Evolutionary conservation across 2,113 vertebrate genomes (phyloP), one percentile per base, ranked within the genome.

Genomic region (Strix aluco): DNA sequence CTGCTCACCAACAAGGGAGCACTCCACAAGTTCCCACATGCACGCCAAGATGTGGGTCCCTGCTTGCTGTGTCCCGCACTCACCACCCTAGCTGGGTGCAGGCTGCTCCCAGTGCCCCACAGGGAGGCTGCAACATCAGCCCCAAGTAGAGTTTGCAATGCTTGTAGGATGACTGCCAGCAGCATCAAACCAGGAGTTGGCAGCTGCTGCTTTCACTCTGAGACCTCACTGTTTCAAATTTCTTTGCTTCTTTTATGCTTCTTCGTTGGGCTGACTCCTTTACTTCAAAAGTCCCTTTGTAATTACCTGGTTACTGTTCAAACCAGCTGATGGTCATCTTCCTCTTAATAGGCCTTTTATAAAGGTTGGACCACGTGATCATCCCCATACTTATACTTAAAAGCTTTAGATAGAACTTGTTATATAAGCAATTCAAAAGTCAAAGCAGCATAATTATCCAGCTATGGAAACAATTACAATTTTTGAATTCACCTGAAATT

Each of bases 41-140:
- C 6, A 21, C 5, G 12, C 9, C 0, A 0, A 73, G 29, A 8
- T 44, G 15, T 26, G 13, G 4, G 5, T n/a, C 23, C 17, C 17
- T 13, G 10, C 32, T 67, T 42, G 18, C 61, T 44, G 30, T 6
- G 2, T 6, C 40, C 27, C 1, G 0, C 34, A 4, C 3, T 42
- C 1, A 0, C 19, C 25, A 25, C 19, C 22, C 6, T 13, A 47
- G 26, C 27, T 34, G 32, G 10, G 2, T 17, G 32, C 25, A 63
- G 36, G 40, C 54, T 72, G 26, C 7, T 51, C 27, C 18, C n/a
- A 42, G 49, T 21, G 47, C 25, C 52, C 57, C 36, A 15, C 8
- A 29, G 66, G 27, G 10, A 29, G 29, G 21, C 16, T 70, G 19
- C 5, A 38, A 16, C 19, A 38, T 25, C 61, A 71, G 54, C 27